Conservation (phyloP, 2,888 invertebrate genomes). For the Cataglyphis rosenhaueri region DNA sequence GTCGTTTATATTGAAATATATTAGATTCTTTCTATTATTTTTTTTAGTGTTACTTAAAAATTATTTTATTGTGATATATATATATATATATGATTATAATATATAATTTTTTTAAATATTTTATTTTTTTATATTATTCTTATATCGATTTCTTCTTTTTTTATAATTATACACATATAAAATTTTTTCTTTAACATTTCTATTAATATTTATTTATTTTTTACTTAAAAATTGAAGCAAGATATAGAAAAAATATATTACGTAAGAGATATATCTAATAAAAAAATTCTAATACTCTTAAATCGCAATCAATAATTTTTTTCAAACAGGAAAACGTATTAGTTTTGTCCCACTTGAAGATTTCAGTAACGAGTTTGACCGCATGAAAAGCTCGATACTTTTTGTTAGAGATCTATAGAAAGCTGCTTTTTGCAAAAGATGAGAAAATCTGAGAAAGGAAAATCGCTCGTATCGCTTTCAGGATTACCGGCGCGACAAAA, state of each 20-base stretch:
- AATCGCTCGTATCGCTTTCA: constrained; percentile 23
- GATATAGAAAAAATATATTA: too few species aligned
- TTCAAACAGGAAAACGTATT: neutral
- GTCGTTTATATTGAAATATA: neutral
- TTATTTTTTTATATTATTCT: neutral
- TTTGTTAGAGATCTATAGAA: neutral
- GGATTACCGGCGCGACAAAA: constrained; percentile 22
- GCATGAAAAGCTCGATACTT: constrained; percentile 5
- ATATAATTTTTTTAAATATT: neutral
- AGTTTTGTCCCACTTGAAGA: neutral
- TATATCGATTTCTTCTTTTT: neutral
- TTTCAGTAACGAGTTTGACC: constrained; percentile 19
- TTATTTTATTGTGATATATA: neutral
- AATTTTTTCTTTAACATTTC: neutral
- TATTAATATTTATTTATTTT: neutral
- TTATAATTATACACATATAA: neutral
- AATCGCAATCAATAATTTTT: neutral
- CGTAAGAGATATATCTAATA: neutral
- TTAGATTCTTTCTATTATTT: neutral
- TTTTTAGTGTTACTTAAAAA: neutral
- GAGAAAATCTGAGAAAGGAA: neutral
- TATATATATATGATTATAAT: neutral
- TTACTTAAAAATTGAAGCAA: neutral
- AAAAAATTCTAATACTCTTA: neutral
- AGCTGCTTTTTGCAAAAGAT: neutral